Evolutionary conservation across 23 tunicate genomes (phyloP), one percentile per base, ranked within the genome.

Genomic region (Phallusia fumigata): DNA sequence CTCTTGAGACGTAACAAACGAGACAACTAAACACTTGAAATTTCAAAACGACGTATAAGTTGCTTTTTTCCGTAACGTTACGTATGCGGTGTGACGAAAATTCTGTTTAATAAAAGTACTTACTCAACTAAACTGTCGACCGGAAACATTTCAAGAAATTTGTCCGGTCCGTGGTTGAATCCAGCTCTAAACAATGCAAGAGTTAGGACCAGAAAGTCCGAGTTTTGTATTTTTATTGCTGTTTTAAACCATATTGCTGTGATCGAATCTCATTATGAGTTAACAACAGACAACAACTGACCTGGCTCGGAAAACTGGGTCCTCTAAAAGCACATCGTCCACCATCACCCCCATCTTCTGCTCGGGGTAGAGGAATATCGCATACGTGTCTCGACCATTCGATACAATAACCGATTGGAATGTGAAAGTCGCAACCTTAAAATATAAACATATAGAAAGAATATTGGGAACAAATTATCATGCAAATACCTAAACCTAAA

Each of bases 91-190:
- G n/a, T n/a, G n/a, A n/a, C n/a, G n/a, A n/a, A n/a, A n/a, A n/a
- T n/a, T n/a, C n/a, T n/a, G n/a, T n/a, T n/a, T n/a, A 10, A 31
- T 15, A 77, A 44, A 33, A 0, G 2, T 30, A 88, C 98, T 85
- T 69, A 94, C 98, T 89, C 94, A 45, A 89, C 83, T n/a, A 94
- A 53, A 30, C 89, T 87, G 26, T 88, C 88, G 64, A 76, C 90
- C 10, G 98, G 88, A 36, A 85, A 85, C 87, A 85, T 89, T 83
- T 94, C 98, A 53, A 94, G 75, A 32, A 79, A 91, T 28, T 81
- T 30, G 75, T 64, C 36, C 16, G 50, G 84, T 0, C 87, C 90
- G 18, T 86, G 49, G 76, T 88, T 94, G 76, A 94, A 94, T 83
- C 98, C 98, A 81, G 90, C 94, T 73, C 98, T 94, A 85, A 15